Base-by-base conservation (phyloP, 2,797 vertebrate genomes). In the Argentina silus region DNA sequence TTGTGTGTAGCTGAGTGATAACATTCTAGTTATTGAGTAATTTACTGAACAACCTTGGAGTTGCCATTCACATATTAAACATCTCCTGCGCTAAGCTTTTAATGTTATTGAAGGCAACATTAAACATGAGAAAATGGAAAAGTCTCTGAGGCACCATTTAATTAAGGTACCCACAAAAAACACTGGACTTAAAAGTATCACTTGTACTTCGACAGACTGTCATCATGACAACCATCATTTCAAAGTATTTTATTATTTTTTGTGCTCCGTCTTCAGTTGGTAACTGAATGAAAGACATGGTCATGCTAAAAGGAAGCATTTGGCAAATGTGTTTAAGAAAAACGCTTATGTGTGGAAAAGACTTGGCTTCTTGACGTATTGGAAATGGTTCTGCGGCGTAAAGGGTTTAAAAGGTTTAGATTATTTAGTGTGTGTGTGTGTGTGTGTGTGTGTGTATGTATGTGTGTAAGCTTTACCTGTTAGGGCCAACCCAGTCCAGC, bases 241-340 rank as follows among this genome's bases (percentile, higher is more conserved):
- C 84, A 86, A 86, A 86, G 64, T 50, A 19, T 66, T 17, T 19
- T n/a, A 10, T 43, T 47, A 47, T 17, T 17, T 23, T 21, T 48
- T 87, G 86, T 81, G 81, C 79, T 36, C 69, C 42, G 77, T 69
- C 83, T 79, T 85, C 70, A 81, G 80, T 74, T 80, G 76, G 77
- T 81, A 81, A 90, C 89, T 85, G 88, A 88, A 85, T 87, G 85
- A 89, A 91, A 92, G 88, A 91, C 87, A 90, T 86, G 86, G 87
- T 88, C 89, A 90, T 90, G 85, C 87, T 91, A 88, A 88, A 89
- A 93, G 89, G 90, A 92, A 92, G 90, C 87, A 85, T 92, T 92
- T 91, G 90, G 90, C 90, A 90, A 90, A 90, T 91, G 90, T 85
- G 86, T 84, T 74, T 27, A 81, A 78, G 86, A 88, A 83, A 88